These are phyloP conservation scores for Drosophila helvetica DNA, from an alignment of 2,888 invertebrate species.

Conservation along the genomic window DNA sequence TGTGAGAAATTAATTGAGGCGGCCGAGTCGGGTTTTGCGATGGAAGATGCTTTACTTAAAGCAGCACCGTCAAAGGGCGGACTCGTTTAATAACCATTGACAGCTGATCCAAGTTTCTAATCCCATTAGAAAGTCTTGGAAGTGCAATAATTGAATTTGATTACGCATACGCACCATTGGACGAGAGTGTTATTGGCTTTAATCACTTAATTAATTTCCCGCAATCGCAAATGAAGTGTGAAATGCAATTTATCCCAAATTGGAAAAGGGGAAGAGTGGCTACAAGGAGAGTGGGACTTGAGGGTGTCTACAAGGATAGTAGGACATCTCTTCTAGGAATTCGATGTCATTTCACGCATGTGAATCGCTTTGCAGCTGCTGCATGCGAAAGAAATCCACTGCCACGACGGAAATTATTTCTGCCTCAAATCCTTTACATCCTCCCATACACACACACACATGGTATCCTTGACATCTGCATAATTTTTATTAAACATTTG, in stretches of 20 bases:
- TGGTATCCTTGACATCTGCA: neutral
- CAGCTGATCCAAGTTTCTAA: neutral
- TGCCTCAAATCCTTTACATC: neutral
- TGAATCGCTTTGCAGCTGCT: neutral
- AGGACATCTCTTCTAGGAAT: constrained; percentile 7
- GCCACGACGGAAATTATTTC: constrained; percentile 66
- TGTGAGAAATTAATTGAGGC: neutral
- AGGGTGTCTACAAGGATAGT: neutral
- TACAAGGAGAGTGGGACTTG: neutral
- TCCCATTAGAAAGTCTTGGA: constrained; percentile 22
- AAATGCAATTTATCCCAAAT: constrained; percentile 27
- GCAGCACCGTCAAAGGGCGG: neutral
- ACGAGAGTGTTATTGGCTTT: constrained; percentile 21
- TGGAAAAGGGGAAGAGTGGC: neutral
- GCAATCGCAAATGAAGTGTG: constrained; percentile 40
- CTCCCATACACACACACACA: constrained; percentile 12
- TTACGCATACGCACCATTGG: constrained; percentile 56
- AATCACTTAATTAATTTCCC: constrained; percentile 50
- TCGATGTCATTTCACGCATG: constrained; percentile 2
- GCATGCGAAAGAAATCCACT: constrained; percentile 41
- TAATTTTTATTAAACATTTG: constrained; percentile 50
- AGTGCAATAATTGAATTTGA: constrained; percentile 34
- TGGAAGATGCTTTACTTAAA: neutral
- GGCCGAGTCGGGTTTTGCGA: too few relatives aligned
- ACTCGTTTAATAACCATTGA: constrained; percentile 5